Percentiles rank a stretch among this genome's conserved stretches.
These are phyloP conservation scores for Zaprionus davidi DNA, from an alignment of 1,140 invertebrate species.

Conservation along the genomic window DNA sequence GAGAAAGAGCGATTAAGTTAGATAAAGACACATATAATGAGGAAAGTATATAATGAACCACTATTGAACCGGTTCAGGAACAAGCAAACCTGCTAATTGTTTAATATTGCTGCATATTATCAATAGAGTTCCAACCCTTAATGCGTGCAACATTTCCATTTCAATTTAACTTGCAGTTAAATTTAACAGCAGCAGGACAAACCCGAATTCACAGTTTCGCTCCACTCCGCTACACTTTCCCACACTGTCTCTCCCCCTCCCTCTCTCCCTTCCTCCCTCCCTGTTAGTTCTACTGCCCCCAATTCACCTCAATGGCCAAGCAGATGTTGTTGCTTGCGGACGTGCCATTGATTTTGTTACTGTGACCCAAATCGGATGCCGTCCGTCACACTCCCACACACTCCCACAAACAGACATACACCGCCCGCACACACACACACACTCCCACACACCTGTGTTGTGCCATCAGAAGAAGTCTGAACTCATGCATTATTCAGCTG, in stretches of 20 bases:
- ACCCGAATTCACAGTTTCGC: neutral
- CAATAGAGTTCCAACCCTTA: neutral
- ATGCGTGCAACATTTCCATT: neutral
- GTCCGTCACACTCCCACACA: neutral
- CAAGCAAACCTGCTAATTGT: neutral
- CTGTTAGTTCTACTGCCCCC: neutral
- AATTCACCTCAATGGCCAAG: constrained; percentile 1
- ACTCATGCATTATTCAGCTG: constrained; percentile 68
- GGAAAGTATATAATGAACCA: neutral
- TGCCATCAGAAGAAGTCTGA: constrained; percentile 14
- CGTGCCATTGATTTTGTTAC: constrained; percentile 68
- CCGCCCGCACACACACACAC: constrained; percentile 10
- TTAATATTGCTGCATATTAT: neutral
- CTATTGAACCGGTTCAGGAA: too few relatives aligned
- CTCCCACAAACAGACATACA: neutral
- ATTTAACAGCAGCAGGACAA: neutral
- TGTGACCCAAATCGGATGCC: constrained; percentile 64
- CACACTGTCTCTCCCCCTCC: neutral
- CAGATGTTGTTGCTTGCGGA: neutral
- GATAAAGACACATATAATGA: too few relatives aligned
- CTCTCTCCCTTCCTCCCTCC: neutral
- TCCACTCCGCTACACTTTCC: too few relatives aligned
- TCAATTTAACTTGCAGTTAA: neutral
- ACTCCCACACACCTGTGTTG: constrained; percentile 9
- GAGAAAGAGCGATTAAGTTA: too few relatives aligned